phyloP scores from a whole-genome alignment of 2,797 vertebrate species.

The Anableps anableps region DNA sequence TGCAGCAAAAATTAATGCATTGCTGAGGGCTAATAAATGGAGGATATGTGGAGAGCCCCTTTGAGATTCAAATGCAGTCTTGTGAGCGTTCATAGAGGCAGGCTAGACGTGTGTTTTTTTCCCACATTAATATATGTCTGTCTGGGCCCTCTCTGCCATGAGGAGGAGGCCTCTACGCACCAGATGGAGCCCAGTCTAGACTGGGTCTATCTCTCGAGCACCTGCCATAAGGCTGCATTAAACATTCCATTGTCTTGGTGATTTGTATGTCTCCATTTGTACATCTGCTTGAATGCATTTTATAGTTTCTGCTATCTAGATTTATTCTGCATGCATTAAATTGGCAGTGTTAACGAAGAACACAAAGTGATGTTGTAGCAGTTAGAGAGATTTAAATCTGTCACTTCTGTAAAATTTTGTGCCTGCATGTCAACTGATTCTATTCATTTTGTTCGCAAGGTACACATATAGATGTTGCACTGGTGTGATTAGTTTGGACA shows the following conservation, averaged over 20 bases:
- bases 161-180: constrained; percentile 77
- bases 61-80: constrained; percentile 82
- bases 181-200: constrained; percentile 85
- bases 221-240: constrained; percentile 76
- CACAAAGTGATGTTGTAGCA: not conserved
- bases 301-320: constrained; percentile 15
- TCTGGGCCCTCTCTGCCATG: constrained; percentile 78
- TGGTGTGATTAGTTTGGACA: constrained; percentile 28
- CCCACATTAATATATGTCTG: constrained; percentile 87
- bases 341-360: constrained; percentile 12
- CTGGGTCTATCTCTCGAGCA: constrained; percentile 72
- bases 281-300: constrained; percentile 42
- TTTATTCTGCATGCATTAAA: constrained; percentile 39
- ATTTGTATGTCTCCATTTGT: constrained; percentile 38
- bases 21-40: constrained; percentile 79
- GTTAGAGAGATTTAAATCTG: not conserved
- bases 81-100: constrained; percentile 72
- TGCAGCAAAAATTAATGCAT: constrained; percentile 67
- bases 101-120: constrained; percentile 76
- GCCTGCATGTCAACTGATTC: not conserved
- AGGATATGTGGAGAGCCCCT: constrained; percentile 73
- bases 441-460: not conserved
- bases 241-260: constrained; percentile 74
- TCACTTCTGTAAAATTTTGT: not conserved
- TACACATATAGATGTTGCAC: constrained; percentile 20